These are phyloP conservation scores for Glaucomys volans DNA, from an alignment of 2,113 vertebrate species.

Conservation along the genomic window DNA sequence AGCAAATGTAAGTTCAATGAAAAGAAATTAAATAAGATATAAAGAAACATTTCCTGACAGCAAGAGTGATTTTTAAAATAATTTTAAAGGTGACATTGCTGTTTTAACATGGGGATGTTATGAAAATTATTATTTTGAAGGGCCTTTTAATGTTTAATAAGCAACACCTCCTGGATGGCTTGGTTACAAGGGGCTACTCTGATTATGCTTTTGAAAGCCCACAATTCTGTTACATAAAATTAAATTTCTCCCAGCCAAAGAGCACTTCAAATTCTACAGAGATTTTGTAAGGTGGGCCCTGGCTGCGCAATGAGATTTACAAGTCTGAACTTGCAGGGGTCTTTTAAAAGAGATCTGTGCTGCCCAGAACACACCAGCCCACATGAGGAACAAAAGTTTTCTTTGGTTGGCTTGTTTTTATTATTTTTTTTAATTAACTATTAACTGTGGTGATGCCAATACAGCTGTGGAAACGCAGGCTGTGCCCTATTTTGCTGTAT, in stretches of 20 bases:
- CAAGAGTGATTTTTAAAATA: not conserved
- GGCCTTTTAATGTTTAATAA: slow-evolving; percentile 56
- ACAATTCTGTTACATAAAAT: slow-evolving; percentile 61
- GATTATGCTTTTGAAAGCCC: slow-evolving; percentile 61
- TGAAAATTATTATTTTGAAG: slow-evolving; percentile 53
- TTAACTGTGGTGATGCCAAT: slow-evolving; percentile 54
- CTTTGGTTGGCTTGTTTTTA: slow-evolving; percentile 44
- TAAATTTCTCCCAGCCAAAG: slow-evolving; percentile 48
- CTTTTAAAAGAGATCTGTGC: slow-evolving; percentile 58
- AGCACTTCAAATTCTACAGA: slow-evolving; percentile 50
- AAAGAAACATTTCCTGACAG: slow-evolving; percentile 42
- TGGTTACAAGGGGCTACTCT: slow-evolving; percentile 18
- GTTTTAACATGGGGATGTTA: slow-evolving; percentile 22
- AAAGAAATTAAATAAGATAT: slow-evolving; percentile 54
- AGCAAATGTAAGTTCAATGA: not conserved
- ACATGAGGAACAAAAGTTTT: slow-evolving; percentile 60
- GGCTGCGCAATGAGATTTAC: slow-evolving; percentile 38
- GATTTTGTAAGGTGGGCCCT: slow-evolving; percentile 15
- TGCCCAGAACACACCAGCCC: slow-evolving; percentile 39
- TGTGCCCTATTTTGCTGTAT: slow-evolving; percentile 75
- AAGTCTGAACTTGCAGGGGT: not conserved
- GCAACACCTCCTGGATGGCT: not conserved
- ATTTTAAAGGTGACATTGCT: slow-evolving; percentile 2
- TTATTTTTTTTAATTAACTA: slow-evolving; percentile 62
- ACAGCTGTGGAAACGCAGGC: slow-evolving; percentile 66